Conservation (phyloP, 2,888 invertebrate species). For the Zonitis immaculata region DNA sequence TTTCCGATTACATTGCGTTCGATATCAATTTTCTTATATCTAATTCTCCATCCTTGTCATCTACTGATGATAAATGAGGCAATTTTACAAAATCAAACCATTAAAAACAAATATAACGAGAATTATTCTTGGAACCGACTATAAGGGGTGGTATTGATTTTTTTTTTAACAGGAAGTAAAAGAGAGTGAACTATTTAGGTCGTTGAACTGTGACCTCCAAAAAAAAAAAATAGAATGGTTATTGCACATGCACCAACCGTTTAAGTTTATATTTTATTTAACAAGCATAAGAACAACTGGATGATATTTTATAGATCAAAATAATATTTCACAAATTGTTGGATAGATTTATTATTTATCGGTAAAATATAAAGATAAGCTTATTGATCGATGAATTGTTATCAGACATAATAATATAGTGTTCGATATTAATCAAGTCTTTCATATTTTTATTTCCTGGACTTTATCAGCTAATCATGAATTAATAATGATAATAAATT, state of each 20-base stretch:
- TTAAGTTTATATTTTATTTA: too few relatives aligned
- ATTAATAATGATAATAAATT: background rate
- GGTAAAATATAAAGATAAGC: background rate
- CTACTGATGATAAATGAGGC: background rate
- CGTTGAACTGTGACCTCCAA: conserved; percentile 12
- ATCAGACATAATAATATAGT: too few relatives aligned
- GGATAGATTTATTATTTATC: background rate
- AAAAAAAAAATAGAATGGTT: too few relatives aligned
- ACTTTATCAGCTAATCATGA: background rate
- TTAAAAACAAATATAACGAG: too few relatives aligned
- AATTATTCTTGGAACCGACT: too few relatives aligned
- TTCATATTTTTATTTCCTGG: background rate
- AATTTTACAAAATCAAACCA: too few relatives aligned
- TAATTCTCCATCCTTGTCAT: too few relatives aligned
- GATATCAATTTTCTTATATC: too few relatives aligned
- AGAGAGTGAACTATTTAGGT: conserved; percentile 1
- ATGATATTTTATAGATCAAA: background rate
- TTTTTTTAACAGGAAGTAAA: conserved; percentile 7
- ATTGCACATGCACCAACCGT: conserved; percentile 12
- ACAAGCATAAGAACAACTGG: too few relatives aligned
- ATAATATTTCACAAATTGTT: background rate
- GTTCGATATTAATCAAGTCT: too few relatives aligned
- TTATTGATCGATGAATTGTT: background rate
- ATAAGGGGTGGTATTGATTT: background rate
- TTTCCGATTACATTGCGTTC: too few relatives aligned